Evolutionary conservation across 2,888 invertebrate species (phyloP), one percentile per base, ranked within the genome.

Genomic region (Cepaea hortensis): DNA sequence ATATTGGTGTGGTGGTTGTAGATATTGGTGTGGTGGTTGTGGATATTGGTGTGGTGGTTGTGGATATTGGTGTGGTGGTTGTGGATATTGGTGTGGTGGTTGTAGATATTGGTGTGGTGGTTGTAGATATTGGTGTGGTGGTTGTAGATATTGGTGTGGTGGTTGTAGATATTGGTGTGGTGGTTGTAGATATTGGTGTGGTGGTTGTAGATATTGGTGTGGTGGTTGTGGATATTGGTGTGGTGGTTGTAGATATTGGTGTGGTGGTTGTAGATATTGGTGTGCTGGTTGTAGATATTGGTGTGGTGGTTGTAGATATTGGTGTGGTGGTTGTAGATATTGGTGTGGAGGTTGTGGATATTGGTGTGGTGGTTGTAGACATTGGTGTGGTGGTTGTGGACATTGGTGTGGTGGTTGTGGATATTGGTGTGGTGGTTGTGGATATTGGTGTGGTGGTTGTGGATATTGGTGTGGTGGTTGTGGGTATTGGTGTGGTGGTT

Each of bases 71-170:
- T 20, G 83, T n/a, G 3, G 83, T 73, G 4, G 83, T 73, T 13
- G 83, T 48, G 3, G 83, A 13, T n/a, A 50, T 55, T 48, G 85
- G 35, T 68, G 72, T 80, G 46, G 80, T 80, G 3, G 85, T 72
- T 13, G 85, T 80, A 3, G 85, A n/a, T 65, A 65, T n/a, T 65
- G 81, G 11, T 81, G 81, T 35, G 20, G 62, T 65, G 61, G 65
- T 1, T 18, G 81, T 65, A 3, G 81, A 11, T 18, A 65, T 65
- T 65, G 81, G 5, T 65, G 68, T 65, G 61, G 81, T 35, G 3
- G 81, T 3, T 65, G 81, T 81, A 1, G 35, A 35, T 35, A 35
- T 35, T 35, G 84, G 18, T 35, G 84, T 23, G 23, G 70, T n/a
- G 6, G 84, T 23, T 84, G 84, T 62, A 13, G 61, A 5, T 35